A percentile compares a stretch with the other conserved stretches of the same genome.
Evolutionary conservation across 2,888 invertebrate genomes (phyloP).

Genomic region (Mythimna vitellina): DNA sequence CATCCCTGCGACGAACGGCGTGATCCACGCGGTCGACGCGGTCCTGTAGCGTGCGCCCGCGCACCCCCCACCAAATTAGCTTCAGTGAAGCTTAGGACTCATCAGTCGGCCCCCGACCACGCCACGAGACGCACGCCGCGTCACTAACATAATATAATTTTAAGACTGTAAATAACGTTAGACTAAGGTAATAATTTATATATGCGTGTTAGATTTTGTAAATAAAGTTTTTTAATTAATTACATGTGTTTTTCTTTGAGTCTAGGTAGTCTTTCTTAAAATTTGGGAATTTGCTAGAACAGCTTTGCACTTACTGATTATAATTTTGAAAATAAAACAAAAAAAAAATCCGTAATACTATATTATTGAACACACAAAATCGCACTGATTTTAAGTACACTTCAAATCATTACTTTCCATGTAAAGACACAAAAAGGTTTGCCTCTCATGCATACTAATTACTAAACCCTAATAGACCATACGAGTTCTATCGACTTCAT

Average conservation of each 20-base stretch:
- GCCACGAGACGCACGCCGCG: constrained; percentile 47
- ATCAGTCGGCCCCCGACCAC: constrained; percentile 49
- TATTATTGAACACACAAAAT: constrained; percentile 47
- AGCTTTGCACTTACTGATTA: not conserved
- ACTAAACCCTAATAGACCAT: constrained; percentile 26
- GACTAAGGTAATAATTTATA: constrained; percentile 87
- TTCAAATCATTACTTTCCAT: constrained; percentile 19
- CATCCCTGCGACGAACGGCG: constrained; percentile 96
- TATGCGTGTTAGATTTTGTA: constrained; percentile 83
- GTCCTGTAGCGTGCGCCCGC: constrained; percentile 75
- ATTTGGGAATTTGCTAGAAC: not conserved
- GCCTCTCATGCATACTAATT: constrained; percentile 18
- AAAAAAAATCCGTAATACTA: constrained; percentile 38
- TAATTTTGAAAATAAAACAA: constrained; percentile 32
- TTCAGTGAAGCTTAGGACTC: constrained; percentile 80
- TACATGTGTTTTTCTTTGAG: not conserved
- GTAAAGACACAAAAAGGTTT: constrained; percentile 8
- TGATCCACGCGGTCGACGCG: constrained; percentile 95
- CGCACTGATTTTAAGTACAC: constrained; percentile 50
- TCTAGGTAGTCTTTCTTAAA: not conserved
- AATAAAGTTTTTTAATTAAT: constrained; percentile 80
- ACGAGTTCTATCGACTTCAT: not conserved
- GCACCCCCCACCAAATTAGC: constrained; percentile 75
- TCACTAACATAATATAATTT: constrained; percentile 59
- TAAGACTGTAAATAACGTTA: constrained; percentile 89